A percentile compares a stretch with the other conserved stretches of the same genome.
Evolutionary conservation across 2,113 vertebrate genomes (phyloP).

Genomic region (Caranx ignobilis): DNA sequence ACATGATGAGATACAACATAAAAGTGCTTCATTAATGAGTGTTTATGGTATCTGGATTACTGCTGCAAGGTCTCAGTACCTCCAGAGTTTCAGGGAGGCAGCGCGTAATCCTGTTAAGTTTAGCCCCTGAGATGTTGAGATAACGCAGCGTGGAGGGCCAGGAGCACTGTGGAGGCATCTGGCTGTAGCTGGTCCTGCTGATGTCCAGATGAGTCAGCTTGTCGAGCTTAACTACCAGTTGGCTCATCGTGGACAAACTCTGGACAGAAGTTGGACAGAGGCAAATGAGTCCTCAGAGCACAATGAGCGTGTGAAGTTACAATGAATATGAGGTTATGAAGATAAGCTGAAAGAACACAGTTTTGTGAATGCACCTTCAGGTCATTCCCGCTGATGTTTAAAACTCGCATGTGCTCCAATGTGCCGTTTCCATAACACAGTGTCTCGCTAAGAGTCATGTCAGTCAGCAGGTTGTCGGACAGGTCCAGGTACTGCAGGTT

Average conservation of each 20-base stretch:
- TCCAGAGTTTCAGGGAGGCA: conserved; percentile 84
- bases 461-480: conserved; percentile 72
- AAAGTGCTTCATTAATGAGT: too few species aligned
- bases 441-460: conserved; percentile 47
- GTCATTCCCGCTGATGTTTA: conserved; percentile 72
- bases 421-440: conserved; percentile 33
- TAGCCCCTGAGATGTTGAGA: conserved; percentile 89
- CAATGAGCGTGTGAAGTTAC: too few species aligned
- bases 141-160: conserved; percentile 86
- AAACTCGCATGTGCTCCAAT: conserved; percentile 50
- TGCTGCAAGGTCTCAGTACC: conserved; percentile 38
- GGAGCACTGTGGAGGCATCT: conserved; percentile 81
- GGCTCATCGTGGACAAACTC: conserved; percentile 55
- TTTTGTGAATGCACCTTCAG: conserved; percentile 54
- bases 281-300: not conserved
- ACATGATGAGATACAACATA: not conserved
- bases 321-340: not conserved
- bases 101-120: conserved; percentile 72
- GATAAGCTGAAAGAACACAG: not conserved
- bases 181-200: conserved; percentile 85
- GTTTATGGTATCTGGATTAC: not conserved
- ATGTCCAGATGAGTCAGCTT: conserved; percentile 86
- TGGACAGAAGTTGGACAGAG: conserved; percentile 14
- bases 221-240: conserved; percentile 71
- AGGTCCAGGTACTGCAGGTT: conserved; percentile 72